A percentile compares a stretch with the other conserved stretches of the same genome.
phyloP scores from a whole-genome alignment of 2,797 vertebrate species.

The Crocodylus rhombifer region DNA sequence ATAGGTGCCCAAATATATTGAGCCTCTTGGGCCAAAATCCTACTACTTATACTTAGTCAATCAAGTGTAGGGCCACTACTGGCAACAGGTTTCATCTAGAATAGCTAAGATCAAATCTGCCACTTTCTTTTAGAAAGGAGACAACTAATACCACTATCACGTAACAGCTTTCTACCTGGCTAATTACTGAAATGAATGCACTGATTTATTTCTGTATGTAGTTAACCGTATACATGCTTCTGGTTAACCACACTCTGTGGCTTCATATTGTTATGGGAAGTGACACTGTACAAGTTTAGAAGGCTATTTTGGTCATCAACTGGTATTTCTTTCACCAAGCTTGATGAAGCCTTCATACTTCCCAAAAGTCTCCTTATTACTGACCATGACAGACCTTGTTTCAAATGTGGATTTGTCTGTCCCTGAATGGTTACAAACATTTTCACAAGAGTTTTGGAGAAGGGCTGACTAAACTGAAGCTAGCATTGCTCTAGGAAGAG shows the following conservation, averaged over 20 bases:
- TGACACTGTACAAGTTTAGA: neutral
- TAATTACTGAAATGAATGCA: neutral
- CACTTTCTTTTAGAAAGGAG: neutral
- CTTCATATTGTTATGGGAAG: neutral
- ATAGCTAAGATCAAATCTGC: neutral
- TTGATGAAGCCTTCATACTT: neutral
- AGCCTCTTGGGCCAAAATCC: no score
- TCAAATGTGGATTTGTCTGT: neutral
- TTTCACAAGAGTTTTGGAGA: neutral
- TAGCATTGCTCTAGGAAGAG: neutral
- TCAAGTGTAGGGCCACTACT: no score
- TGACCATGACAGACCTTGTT: neutral
- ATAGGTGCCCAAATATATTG: neutral
- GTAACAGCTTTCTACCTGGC: neutral
- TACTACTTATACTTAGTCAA: neutral
- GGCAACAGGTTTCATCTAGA: neutral
- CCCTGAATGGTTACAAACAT: neutral
- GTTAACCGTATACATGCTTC: neutral
- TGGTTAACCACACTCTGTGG: neutral
- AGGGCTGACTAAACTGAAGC: neutral
- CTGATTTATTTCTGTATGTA: neutral
- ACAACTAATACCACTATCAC: neutral
- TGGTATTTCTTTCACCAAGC: neutral
- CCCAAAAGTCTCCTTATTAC: neutral
- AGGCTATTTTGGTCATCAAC: neutral